Evolutionary conservation across 2,797 vertebrate genomes (phyloP).

Genomic region (Darevskia nairensis): DNA sequence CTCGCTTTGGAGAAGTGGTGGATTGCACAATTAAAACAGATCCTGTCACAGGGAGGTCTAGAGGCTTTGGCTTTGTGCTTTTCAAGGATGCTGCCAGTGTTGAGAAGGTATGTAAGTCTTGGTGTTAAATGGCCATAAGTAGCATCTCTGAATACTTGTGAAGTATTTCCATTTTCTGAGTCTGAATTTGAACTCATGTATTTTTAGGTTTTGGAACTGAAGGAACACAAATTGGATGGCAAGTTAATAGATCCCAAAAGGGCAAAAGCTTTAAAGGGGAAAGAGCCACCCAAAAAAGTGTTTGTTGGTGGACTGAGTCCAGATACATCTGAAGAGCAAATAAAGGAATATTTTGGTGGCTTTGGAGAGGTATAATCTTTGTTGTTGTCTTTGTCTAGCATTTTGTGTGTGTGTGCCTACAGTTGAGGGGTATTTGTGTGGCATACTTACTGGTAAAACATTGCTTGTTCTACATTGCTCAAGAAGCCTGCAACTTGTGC

Average conservation of each 20-base stretch:
- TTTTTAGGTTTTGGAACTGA: conserved; percentile 86
- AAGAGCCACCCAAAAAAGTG: conserved; percentile 90
- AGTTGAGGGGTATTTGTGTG: background rate
- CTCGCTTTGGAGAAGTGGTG: conserved; percentile 88
- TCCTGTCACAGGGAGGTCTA: conserved; percentile 86
- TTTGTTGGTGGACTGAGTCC: conserved; percentile 90
- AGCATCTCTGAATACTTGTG: background rate
- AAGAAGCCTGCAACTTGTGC: too few species aligned
- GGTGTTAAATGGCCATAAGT: background rate
- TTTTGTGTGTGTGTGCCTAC: background rate
- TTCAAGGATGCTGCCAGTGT: conserved; percentile 89
- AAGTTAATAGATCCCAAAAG: conserved; percentile 90
- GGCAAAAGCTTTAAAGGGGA: conserved; percentile 89
- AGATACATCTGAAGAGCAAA: conserved; percentile 89
- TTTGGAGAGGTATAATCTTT: conserved; percentile 82
- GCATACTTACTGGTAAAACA: background rate
- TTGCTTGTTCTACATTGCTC: background rate
- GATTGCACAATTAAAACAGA: conserved; percentile 92
- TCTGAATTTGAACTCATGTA: conserved; percentile 4
- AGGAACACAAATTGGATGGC: conserved; percentile 90
- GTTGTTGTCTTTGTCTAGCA: rapidly evolving
- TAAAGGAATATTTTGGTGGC: conserved; percentile 88
- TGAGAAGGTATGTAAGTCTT: conserved; percentile 80
- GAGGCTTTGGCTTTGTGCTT: conserved; percentile 90
- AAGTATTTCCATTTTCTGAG: background rate